Evolutionary conservation across 2,797 vertebrate genomes (phyloP).

Genomic region (Lepilemur septentrionalis): DNA sequence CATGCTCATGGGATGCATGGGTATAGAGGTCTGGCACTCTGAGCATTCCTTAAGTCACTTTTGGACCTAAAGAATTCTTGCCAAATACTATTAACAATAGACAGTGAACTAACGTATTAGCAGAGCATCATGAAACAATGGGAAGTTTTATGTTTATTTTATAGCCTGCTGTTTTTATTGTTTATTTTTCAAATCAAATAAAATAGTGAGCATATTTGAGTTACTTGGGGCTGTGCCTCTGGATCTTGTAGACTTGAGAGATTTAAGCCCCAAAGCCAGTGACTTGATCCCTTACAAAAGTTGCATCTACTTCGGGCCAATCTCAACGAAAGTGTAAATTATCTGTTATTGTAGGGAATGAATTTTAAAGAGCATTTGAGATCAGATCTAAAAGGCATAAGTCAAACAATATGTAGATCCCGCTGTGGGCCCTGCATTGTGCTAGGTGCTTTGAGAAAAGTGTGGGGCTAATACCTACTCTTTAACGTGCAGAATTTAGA

Average conservation of each 20-base stretch:
- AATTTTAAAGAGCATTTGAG: background rate
- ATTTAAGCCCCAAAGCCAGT: background rate
- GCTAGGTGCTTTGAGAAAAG: no score
- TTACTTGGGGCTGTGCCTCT: background rate
- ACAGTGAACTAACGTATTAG: background rate
- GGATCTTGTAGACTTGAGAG: background rate
- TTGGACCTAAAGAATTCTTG: background rate
- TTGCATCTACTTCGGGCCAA: background rate
- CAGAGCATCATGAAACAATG: background rate
- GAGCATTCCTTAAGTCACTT: background rate
- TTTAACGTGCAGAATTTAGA: background rate
- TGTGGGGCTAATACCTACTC: background rate
- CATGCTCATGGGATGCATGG: background rate
- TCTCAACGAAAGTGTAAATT: background rate
- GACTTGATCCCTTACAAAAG: background rate
- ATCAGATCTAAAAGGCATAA: background rate
- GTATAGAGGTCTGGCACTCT: background rate
- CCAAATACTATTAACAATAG: background rate
- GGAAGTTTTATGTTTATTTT: background rate
- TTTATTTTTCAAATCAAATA: conserved; percentile 4
- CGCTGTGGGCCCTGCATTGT: background rate
- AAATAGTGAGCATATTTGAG: background rate
- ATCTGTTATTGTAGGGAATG: background rate
- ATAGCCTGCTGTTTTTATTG: background rate
- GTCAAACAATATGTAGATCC: background rate